Base-by-base conservation (phyloP, 2,113 vertebrate genomes). In the Circaetus gallicus region DNA sequence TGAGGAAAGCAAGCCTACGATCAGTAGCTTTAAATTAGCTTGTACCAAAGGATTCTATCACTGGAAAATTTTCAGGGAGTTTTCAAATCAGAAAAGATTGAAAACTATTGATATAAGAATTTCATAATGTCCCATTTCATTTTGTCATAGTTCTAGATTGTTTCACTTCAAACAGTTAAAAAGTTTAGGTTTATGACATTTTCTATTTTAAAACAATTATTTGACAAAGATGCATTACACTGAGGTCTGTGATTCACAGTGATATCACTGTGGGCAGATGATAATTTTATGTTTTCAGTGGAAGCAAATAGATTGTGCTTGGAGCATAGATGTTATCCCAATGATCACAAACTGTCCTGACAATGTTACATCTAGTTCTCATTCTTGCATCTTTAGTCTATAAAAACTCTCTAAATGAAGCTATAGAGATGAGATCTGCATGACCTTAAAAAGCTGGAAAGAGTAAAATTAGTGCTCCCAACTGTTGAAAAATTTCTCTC, bases 11-110 rank as follows among this genome's bases (percentile, higher is more conserved):
- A 83, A 69, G 63, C 82, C 80, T 87, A 70, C 25, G 0, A 83
- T 80, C 80, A 86, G 70, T 76, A 94, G 50, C 36, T 90, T 91
- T 89, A 78, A 84, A 86, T 94, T 86, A 74, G 38, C 69, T 89
- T 47, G 11, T 66, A 34, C 25, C 62, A 36, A 50, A 80, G 40
- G 16, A 14, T 81, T 83, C 36, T 78, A 92, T 40, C 49, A 47
- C 58, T 97, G 67, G 32, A 93, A 93, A 62, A 58, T 62, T 83
- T 63, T 97, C 69, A 84, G 38, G 43, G 45, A 10, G 0, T 81
- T 95, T 89, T 89, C 16, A 24, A 45, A 81, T 91, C 22, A 78
- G 55, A n/a, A 77, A 77, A 86, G 50, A 72, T 50, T 58, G 25
- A 84, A 84, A 71, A 19, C 38, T 83, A 10, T 67, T 87, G 81